phyloP scores from a whole-genome alignment of 2,113 vertebrate genomes.

The Vireo altiloquus region DNA sequence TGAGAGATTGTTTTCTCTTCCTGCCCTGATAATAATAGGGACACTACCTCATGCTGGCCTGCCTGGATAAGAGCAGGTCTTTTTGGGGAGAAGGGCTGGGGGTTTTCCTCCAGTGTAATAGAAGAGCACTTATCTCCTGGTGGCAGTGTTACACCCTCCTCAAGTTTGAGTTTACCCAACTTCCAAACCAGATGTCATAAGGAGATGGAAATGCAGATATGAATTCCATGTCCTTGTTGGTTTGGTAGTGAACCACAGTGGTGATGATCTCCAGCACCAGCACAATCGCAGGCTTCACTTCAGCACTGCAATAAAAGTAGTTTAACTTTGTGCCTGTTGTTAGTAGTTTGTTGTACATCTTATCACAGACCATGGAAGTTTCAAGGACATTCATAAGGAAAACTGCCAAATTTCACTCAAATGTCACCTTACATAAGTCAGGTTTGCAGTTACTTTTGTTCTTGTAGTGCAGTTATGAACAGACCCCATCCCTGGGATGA shows the following conservation, averaged over 20 bases:
- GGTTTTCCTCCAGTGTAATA: not conserved
- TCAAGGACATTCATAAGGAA: not conserved
- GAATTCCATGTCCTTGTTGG: not conserved
- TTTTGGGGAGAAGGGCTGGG: not conserved
- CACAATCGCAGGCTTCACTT: fast-evolving
- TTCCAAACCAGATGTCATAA: not conserved
- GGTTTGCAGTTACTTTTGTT: not conserved
- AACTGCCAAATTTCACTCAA: not conserved
- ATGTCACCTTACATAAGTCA: not conserved
- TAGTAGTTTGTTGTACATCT: not conserved
- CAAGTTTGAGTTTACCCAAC: not conserved
- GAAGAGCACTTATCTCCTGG: not conserved
- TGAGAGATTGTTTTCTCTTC: not conserved
- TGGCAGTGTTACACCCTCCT: not conserved
- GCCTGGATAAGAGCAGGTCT: not conserved
- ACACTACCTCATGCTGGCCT: not conserved
- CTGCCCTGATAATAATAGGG: not conserved
- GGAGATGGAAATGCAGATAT: not conserved
- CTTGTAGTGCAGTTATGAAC: not conserved
- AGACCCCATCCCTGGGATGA: not conserved
- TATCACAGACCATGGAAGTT: not conserved
- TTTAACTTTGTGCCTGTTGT: not conserved
- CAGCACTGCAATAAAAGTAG: not conserved
- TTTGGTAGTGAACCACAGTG: not conserved
- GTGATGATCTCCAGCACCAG: fast-evolving